Evolutionary conservation across 2,113 vertebrate genomes (phyloP).

Genomic region (Solenodon paradoxus): DNA sequence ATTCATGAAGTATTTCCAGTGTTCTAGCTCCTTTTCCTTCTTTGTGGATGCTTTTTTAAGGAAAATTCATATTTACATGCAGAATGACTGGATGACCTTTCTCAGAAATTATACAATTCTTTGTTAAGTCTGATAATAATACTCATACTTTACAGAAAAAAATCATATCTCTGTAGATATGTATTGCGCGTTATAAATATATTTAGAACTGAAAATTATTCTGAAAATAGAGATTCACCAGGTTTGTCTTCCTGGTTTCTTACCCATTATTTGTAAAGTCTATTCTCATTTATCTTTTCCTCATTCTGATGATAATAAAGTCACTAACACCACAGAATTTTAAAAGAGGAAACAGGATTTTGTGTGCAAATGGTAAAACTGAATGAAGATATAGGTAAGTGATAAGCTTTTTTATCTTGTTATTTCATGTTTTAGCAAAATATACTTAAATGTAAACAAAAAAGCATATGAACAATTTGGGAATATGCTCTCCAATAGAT

Average conservation of each 20-base stretch:
- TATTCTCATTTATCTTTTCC: not conserved
- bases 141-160: not conserved
- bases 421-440: not conserved
- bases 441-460: not conserved
- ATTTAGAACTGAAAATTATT: not conserved
- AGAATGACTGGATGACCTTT: not conserved
- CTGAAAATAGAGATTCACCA: not conserved
- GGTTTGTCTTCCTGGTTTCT: not conserved
- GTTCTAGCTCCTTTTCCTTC: not conserved
- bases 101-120: not conserved
- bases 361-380: not conserved
- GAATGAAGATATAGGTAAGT: not conserved
- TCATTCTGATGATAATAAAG: not conserved
- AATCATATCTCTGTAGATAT: not conserved
- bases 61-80: not conserved
- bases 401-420: not conserved
- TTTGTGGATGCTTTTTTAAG: not conserved
- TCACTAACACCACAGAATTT: not conserved
- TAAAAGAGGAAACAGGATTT: not conserved
- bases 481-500: conserved; percentile 71
- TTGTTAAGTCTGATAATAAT: not conserved
- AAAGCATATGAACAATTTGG: not conserved
- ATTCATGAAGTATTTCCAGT: not conserved
- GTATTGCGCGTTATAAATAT: not conserved
- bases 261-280: not conserved